Percentiles rank a stretch among this genome's conserved stretches.
These are phyloP conservation scores for Acrossocheilus fasciatus DNA, from an alignment of 2,797 vertebrate species.

Conservation along the genomic window DNA sequence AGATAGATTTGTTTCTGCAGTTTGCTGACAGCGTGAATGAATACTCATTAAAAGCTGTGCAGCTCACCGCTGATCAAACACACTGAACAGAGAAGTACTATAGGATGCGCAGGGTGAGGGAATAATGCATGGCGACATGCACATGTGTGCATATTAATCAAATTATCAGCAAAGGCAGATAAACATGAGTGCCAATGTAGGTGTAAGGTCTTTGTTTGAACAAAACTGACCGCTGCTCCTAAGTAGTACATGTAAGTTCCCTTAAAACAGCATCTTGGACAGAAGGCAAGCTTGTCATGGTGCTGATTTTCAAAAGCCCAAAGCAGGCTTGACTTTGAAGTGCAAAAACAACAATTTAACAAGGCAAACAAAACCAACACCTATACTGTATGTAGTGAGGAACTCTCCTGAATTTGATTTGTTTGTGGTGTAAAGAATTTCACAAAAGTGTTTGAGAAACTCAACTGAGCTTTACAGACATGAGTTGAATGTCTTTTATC, in stretches of 20 bases:
- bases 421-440: slow-evolving; percentile 38
- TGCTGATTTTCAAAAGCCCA: slow-evolving; percentile 25
- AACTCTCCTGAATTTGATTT: slow-evolving; percentile 15
- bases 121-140: slow-evolving; percentile 22
- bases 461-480: slow-evolving; percentile 3
- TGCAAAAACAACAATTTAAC: slow-evolving; percentile 26
- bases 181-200: slow-evolving; percentile 49
- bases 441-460: slow-evolving; percentile 18
- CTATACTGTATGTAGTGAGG: neutral
- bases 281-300: slow-evolving; percentile 53
- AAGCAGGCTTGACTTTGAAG: slow-evolving; percentile 35
- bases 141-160: neutral
- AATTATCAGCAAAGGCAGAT: neutral
- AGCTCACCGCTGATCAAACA: slow-evolving; percentile 4
- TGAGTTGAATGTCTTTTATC: slow-evolving; percentile 5
- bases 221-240: slow-evolving; percentile 60
- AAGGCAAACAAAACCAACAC: slow-evolving; percentile 36
- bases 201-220: slow-evolving; percentile 58
- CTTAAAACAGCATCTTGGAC: slow-evolving; percentile 52
- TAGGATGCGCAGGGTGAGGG: slow-evolving; percentile 19
- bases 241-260: slow-evolving; percentile 50
- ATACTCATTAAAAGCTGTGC: neutral
- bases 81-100: slow-evolving; percentile 45
- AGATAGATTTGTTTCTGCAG: neutral
- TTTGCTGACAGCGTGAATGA: neutral